These are phyloP conservation scores for rabbit (Oryctolagus cuniculus) DNA, from an alignment of 2,113 vertebrate species.

Conservation along the genomic window DNA sequence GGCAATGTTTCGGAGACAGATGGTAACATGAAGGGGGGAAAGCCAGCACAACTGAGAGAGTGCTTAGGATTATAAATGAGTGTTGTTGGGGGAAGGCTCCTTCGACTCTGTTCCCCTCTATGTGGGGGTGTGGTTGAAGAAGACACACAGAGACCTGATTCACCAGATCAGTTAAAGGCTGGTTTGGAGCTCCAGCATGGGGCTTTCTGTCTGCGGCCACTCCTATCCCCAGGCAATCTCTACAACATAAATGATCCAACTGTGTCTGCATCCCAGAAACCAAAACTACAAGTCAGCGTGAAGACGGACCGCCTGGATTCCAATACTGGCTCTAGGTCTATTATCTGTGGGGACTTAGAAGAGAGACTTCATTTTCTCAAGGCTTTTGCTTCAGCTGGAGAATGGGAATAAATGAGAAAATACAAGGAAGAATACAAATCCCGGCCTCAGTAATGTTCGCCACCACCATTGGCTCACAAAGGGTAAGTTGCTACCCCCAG, in stretches of 20 bases:
- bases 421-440: conserved; percentile 33
- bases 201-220: neutral
- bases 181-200: neutral
- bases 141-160: neutral
- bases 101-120: neutral
- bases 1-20: conserved; percentile 67
- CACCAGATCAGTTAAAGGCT: conserved; percentile 5
- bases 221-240: neutral
- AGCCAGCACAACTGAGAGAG: neutral
- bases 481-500: neutral
- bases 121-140: neutral
- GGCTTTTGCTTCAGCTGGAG: conserved; percentile 40
- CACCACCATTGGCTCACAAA: neutral
- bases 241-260: conserved; percentile 49
- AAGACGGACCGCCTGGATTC: neutral
- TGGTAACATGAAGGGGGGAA: conserved; percentile 38
- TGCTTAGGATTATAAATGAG: conserved; percentile 61
- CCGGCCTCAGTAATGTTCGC: neutral
- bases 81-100: neutral
- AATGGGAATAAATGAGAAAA: conserved; percentile 26
- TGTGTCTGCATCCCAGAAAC: conserved; percentile 5
- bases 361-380: neutral
- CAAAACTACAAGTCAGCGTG: neutral
- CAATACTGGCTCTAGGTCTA: neutral
- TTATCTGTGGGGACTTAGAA: neutral